Evolutionary conservation across 1,140 invertebrate species (phyloP).

Genomic region (Planococcus citri): DNA sequence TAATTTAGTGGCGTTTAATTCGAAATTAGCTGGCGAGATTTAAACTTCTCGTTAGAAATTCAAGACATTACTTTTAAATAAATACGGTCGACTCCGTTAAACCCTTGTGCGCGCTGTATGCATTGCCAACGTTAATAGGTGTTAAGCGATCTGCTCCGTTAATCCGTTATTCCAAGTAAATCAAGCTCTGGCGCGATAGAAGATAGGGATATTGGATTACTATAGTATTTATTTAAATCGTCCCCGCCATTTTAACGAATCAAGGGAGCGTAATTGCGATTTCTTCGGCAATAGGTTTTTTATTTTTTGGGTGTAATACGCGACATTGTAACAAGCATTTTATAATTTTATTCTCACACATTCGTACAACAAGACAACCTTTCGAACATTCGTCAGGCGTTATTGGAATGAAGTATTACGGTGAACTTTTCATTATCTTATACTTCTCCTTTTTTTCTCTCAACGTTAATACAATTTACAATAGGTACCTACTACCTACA

Average conservation of each 20-base stretch:
- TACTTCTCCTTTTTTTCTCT: no score
- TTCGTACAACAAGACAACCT: no score
- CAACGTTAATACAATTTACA: no score
- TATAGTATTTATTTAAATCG: background rate
- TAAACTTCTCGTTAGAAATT: slow-evolving; percentile 20
- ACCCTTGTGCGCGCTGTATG: background rate
- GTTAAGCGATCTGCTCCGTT: slow-evolving; percentile 17
- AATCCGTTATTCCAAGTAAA: slow-evolving; percentile 13
- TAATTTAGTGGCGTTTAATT: slow-evolving; percentile 18
- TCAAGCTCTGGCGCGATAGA: slow-evolving; percentile 4
- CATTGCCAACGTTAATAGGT: slow-evolving; percentile 18
- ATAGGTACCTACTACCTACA: no score
- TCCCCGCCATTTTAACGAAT: background rate
- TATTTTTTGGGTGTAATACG: no score
- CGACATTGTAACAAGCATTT: no score
- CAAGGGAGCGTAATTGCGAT: background rate
- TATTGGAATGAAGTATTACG: no score
- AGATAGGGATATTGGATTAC: slow-evolving; percentile 6
- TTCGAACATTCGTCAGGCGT: no score
- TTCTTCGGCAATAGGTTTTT: background rate
- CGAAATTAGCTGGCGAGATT: slow-evolving; percentile 13
- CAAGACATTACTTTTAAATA: slow-evolving; percentile 20
- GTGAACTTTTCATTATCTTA: no score
- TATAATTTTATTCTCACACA: no score
- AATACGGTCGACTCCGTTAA: background rate